Percentiles rank a stretch among this genome's conserved stretches.
Evolutionary conservation across 1,140 invertebrate species (phyloP).

Genomic region (Hestina assimilis): DNA sequence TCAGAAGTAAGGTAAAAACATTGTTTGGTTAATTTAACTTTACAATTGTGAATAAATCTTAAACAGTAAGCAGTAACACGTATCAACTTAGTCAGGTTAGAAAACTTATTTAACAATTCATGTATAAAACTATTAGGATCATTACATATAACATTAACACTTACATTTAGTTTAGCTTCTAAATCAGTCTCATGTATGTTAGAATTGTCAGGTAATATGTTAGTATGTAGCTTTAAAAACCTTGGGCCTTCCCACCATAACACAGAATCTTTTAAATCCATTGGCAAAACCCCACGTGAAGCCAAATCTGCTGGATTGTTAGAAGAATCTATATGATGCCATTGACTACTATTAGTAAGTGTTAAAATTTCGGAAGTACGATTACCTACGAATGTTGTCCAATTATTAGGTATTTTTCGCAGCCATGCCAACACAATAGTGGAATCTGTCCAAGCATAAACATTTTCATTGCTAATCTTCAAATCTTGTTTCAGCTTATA

Average conservation of each 20-base stretch:
- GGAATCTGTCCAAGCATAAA: conserved; percentile 61
- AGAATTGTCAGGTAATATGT: not conserved
- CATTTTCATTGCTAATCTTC: conserved; percentile 11
- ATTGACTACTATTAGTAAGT: conserved; percentile 17
- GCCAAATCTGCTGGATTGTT: conserved; percentile 20
- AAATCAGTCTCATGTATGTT: conserved; percentile 1
- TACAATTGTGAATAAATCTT: too few species aligned
- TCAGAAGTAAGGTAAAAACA: too few species aligned
- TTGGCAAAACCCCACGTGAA: conserved; percentile 8
- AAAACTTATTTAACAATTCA: too few species aligned
- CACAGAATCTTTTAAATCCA: conserved; percentile 1
- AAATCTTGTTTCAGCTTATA: conserved; percentile 25
- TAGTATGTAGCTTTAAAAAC: not conserved
- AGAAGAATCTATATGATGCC: conserved; percentile 5
- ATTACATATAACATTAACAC: too few species aligned
- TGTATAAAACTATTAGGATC: too few species aligned
- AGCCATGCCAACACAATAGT: conserved; percentile 60
- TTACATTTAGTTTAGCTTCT: too few species aligned
- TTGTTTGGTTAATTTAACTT: too few species aligned
- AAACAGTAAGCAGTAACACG: too few species aligned
- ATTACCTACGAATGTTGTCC: conserved; percentile 62
- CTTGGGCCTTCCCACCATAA: conserved; percentile 22
- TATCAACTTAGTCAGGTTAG: too few species aligned
- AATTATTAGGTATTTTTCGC: conserved; percentile 30
- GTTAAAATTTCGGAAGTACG: conserved; percentile 51